phyloP scores from a whole-genome alignment of 2,888 invertebrate species.

The Cotesia congregata region DNA sequence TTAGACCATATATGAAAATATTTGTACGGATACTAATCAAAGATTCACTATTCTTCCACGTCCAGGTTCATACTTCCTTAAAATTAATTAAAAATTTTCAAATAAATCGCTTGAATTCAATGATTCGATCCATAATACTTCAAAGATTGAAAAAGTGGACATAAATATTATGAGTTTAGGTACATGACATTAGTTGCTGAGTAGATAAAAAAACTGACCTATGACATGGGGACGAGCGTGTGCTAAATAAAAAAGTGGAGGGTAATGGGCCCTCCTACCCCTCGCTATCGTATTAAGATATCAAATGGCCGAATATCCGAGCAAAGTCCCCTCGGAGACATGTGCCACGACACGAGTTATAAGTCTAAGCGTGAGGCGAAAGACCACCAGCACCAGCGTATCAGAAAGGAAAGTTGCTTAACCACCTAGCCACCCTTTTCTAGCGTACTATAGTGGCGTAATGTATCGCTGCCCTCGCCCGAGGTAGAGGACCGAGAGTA shows the following conservation, averaged over 20 bases:
- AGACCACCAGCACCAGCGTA: slow-evolving; percentile 37
- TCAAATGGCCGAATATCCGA: slow-evolving; percentile 66
- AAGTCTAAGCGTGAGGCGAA: slow-evolving; percentile 31
- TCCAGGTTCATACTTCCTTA: too few relatives aligned
- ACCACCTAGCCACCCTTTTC: slow-evolving; percentile 34
- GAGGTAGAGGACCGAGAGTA: slow-evolving; percentile 12
- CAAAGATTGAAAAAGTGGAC: background rate
- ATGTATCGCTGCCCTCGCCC: slow-evolving; percentile 62
- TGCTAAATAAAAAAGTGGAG: slow-evolving; percentile 62
- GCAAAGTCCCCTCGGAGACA: slow-evolving; percentile 58
- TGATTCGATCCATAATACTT: too few relatives aligned
- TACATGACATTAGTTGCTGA: background rate
- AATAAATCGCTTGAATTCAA: too few relatives aligned
- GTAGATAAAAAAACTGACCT: slow-evolving; percentile 48
- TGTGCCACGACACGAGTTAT: slow-evolving; percentile 53
- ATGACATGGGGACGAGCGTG: slow-evolving; percentile 45
- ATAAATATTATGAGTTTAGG: too few relatives aligned
- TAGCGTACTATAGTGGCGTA: slow-evolving; percentile 48
- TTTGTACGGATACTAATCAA: too few relatives aligned
- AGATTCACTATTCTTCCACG: too few relatives aligned
- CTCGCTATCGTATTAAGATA: slow-evolving; percentile 65
- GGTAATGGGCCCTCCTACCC: slow-evolving; percentile 53
- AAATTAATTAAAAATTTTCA: too few relatives aligned
- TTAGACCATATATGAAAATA: too few relatives aligned
- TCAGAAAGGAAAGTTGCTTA: background rate